Base-by-base conservation (phyloP, 2,113 vertebrate species). In the Motacilla alba region DNA sequence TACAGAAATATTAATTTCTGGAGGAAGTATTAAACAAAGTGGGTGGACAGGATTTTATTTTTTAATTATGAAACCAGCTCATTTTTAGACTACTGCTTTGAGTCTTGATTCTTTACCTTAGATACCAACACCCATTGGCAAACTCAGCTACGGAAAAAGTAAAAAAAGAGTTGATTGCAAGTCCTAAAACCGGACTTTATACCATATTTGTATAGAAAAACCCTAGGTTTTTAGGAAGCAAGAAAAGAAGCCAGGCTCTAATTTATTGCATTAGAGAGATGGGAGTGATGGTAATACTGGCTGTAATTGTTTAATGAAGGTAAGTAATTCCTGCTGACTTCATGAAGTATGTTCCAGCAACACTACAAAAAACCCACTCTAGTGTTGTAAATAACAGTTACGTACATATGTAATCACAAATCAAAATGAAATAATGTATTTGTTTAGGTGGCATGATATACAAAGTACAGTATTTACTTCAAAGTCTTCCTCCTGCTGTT, bases 301-400 rank as follows among this genome's bases (percentile, higher is more conserved):
- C 44, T 70, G 52, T 81, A 96, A 91, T 83, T 86, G 81, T 92
- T 88, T 85, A 90, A 95, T 88, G 79, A 95, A 83, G n/a, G 41
- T 88, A 84, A 93, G 89, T 81, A 94, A 95, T 91, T 94, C 90
- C 87, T 58, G 49, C 56, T 3, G 12, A 68, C 58, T 75, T 89
- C 84, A 86, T 39, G 60, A 95, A 28, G 70, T 62, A 83, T 55
- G 47, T 72, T 88, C 43, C 53, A 94, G 87, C 55, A 91, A 76
- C 35, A 59, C 41, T 75, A 78, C 70, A 93, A 93, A 95, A 87
- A 86, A 24, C 20, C 64, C 44, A 75, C 50, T 93, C 79, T 70
- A 88, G 47, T 3, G 6, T 20, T 28, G 27, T 87, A 92, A 96
- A 85, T 75, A 96, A 76, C 7, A 89, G 81, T 80, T 76, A 83